Percentiles rank a stretch among this genome's conserved stretches.
These are phyloP conservation scores for Anniella stebbinsi DNA, from an alignment of 2,797 vertebrate genomes.

Conservation along the genomic window DNA sequence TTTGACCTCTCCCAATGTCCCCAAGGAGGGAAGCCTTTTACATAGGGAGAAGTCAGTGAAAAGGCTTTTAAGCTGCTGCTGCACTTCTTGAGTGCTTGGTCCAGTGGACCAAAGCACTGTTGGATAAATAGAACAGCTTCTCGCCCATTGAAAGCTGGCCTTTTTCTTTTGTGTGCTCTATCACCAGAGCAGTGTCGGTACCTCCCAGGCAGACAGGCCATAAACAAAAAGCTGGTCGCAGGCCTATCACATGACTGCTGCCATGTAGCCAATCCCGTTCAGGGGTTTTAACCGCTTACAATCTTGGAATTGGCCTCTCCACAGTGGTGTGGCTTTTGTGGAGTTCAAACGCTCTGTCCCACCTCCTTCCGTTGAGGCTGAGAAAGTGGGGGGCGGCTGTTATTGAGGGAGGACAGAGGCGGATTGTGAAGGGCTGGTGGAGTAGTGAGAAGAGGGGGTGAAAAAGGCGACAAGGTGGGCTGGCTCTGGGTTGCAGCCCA, in stretches of 20 bases:
- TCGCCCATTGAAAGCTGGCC: slow-evolving; percentile 64
- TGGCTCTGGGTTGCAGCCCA: slow-evolving; percentile 71
- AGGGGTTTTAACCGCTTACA: slow-evolving; percentile 62
- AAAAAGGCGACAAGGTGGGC: slow-evolving; percentile 71
- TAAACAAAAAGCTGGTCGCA: slow-evolving; percentile 59
- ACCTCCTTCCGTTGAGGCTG: slow-evolving; percentile 5
- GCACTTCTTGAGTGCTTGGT: not conserved
- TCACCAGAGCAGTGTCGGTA: not conserved
- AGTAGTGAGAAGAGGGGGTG: slow-evolving; percentile 75
- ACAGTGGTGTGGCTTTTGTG: slow-evolving; percentile 55
- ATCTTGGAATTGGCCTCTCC: slow-evolving; percentile 59
- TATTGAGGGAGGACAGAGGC: slow-evolving; percentile 80
- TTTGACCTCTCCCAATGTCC: not conserved
- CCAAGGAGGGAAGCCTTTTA: slow-evolving; percentile 1
- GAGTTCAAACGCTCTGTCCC: not conserved
- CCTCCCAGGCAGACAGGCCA: not conserved
- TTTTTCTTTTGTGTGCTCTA: slow-evolving; percentile 53
- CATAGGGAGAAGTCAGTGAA: slow-evolving; percentile 7
- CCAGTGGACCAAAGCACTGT: slow-evolving; percentile 49
- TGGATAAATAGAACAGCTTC: slow-evolving; percentile 68
- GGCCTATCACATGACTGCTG: slow-evolving; percentile 59
- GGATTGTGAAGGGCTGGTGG: slow-evolving; percentile 81
- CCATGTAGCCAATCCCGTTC: slow-evolving; percentile 51
- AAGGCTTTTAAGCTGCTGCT: not conserved
- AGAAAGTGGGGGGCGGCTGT: slow-evolving; percentile 70